A percentile compares a stretch with the other conserved stretches of the same genome.
Conservation (phyloP, 2,888 invertebrate species). For the Nemotelus nigrinus region DNA sequence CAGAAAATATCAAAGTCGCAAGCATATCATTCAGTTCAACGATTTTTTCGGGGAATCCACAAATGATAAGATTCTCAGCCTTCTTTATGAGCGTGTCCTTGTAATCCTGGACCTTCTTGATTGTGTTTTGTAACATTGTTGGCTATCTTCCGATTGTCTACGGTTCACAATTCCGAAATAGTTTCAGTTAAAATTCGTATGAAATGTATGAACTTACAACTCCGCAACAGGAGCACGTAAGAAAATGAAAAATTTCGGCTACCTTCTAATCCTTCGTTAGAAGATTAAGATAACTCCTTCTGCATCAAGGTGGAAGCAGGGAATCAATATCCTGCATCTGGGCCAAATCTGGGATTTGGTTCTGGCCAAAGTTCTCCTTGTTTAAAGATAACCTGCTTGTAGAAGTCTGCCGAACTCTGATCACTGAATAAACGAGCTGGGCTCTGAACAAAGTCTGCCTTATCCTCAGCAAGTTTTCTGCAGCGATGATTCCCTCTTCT, state of each 20-base stretch:
- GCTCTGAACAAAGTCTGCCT: no score
- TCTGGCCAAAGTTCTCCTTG: no score
- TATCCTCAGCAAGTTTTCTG: no score
- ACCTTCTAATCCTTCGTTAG: background rate
- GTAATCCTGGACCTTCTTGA: conserved; percentile 75
- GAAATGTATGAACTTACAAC: conserved; percentile 21
- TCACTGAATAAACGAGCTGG: no score
- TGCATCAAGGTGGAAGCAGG: no score
- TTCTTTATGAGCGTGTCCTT: conserved; percentile 88
- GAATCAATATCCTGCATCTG: no score
- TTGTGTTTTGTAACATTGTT: conserved; percentile 61
- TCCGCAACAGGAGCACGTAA: conserved; percentile 6
- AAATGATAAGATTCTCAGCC: conserved; percentile 87
- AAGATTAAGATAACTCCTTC: no score
- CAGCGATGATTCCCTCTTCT: no score
- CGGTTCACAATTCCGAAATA: background rate
- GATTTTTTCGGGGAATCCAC: conserved; percentile 93
- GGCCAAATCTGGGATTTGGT: no score
- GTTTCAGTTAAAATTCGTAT: background rate
- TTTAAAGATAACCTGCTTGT: no score
- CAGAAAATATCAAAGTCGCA: conserved; percentile 83
- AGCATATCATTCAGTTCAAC: conserved; percentile 88
- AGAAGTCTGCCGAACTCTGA: no score
- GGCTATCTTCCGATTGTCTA: background rate
- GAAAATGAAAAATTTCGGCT: no score